phyloP scores from a whole-genome alignment of 2,888 invertebrate species.

The Euproctis similis region DNA sequence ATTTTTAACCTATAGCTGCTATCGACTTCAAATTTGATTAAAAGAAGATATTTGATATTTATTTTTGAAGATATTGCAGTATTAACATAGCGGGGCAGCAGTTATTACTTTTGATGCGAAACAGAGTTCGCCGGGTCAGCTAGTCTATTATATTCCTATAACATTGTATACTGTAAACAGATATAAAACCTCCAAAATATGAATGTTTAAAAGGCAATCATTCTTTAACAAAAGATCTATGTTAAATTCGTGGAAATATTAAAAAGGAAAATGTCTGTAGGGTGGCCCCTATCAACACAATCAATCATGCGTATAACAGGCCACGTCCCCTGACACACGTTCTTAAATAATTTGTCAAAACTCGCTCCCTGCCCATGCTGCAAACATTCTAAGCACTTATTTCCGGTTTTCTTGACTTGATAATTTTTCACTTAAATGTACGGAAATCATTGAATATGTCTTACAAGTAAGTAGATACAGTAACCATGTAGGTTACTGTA shows the following conservation, averaged over 20 bases:
- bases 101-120: too few species aligned
- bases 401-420: constrained; percentile 40
- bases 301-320: constrained; percentile 68
- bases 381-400: constrained; percentile 45
- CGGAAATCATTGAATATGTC: constrained; percentile 18
- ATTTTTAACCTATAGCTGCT: too few species aligned
- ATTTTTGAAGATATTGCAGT: too few species aligned
- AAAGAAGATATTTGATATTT: too few species aligned
- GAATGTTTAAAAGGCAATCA: constrained; percentile 22
- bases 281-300: constrained; percentile 53
- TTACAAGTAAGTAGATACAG: constrained; percentile 22
- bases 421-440: constrained; percentile 33
- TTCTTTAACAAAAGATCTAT: constrained; percentile 26
- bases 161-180: too few species aligned
- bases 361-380: constrained; percentile 47
- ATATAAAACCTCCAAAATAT: too few species aligned
- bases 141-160: too few species aligned
- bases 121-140: too few species aligned
- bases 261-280: constrained; percentile 52
- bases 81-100: too few species aligned
- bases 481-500: too few species aligned
- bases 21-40: too few species aligned
- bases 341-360: constrained; percentile 75
- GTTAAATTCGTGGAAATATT: constrained; percentile 42
- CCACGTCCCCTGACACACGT: constrained; percentile 66